A percentile compares a stretch with the other conserved stretches of the same genome.
phyloP scores from a whole-genome alignment of 37 sponge, comb jelly and placozoan species.

The Haliclona indistincta region DNA sequence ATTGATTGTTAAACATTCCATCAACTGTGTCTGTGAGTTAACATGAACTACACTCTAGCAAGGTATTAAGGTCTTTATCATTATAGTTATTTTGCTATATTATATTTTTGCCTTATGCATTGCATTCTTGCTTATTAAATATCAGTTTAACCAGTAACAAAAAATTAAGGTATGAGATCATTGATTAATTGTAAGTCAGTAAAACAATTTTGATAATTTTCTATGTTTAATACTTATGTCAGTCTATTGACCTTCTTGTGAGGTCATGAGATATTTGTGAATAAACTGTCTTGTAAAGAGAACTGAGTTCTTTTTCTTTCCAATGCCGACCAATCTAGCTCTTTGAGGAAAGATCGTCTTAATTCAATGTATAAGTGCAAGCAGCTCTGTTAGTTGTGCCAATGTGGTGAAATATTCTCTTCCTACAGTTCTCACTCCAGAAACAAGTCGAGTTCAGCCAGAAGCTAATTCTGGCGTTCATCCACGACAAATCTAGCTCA shows the following conservation, averaged over 20 bases:
- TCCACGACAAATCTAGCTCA: slow-evolving; percentile 22
- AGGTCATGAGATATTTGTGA: slow-evolving; percentile 23
- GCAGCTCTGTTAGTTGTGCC: too few species aligned
- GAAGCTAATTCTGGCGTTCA: slow-evolving; percentile 53
- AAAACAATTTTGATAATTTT: slow-evolving; percentile 49
- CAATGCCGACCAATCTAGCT: slow-evolving; percentile 29
- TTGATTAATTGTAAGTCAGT: slow-evolving; percentile 36
- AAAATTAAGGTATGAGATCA: too few species aligned
- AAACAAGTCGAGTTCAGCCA: slow-evolving; percentile 37
- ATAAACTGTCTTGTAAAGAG: background rate
- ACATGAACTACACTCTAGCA: background rate
- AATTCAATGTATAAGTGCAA: slow-evolving; percentile 45
- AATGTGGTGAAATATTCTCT: too few species aligned
- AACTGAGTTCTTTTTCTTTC: slow-evolving; percentile 43
- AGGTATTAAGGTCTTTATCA: background rate
- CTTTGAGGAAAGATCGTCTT: slow-evolving; percentile 1
- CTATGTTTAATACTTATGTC: slow-evolving; percentile 60
- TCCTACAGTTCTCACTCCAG: slow-evolving; percentile 50
- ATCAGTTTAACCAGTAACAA: too few species aligned
- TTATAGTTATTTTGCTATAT: background rate
- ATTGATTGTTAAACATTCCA: slow-evolving; percentile 50
- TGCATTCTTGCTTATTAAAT: too few species aligned
- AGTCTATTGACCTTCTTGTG: slow-evolving; percentile 57
- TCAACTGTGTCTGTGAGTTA: slow-evolving; percentile 67
- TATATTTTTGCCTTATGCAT: too few species aligned